Conservation (phyloP, 2,797 vertebrate genomes). For the Takifugu ocellatus region DNA sequence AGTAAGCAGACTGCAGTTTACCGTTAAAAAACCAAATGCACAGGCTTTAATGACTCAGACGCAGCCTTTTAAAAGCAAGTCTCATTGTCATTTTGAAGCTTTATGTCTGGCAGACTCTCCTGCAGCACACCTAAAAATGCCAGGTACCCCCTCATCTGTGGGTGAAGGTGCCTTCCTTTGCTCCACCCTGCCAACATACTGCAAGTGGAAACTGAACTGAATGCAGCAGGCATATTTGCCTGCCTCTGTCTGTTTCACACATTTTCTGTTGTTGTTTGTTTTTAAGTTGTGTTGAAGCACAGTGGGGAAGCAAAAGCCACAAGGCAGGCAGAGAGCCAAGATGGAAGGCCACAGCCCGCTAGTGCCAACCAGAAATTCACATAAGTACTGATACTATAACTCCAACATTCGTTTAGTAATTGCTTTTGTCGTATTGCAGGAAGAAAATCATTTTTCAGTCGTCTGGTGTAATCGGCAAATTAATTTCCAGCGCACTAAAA, state of each 20-base stretch:
- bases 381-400: constrained; percentile 1
- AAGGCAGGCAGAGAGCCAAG: constrained; percentile 15
- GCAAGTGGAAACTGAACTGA: constrained; percentile 50
- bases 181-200: constrained; percentile 16
- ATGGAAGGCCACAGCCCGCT: constrained; percentile 52
- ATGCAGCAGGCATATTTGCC: constrained; percentile 49
- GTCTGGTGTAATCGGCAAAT: constrained; percentile 46
- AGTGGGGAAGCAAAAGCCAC: constrained; percentile 17
- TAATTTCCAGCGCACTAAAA: constrained; percentile 41
- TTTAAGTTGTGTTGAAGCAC: constrained; percentile 6
- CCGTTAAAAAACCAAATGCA: neutral
- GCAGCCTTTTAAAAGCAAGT: neutral
- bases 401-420: neutral
- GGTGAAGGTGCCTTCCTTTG: constrained; percentile 35
- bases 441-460: constrained; percentile 31
- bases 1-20: neutral
- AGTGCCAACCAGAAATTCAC: neutral
- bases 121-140: constrained; percentile 6
- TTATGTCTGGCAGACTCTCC: constrained; percentile 1
- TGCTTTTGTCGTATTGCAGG: constrained; percentile 22
- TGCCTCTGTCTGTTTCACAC: constrained; percentile 35
- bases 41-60: no score
- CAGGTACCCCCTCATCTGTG: constrained; percentile 41
- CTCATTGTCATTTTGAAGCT: neutral
- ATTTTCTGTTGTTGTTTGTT: constrained; percentile 27